A percentile compares a stretch with the other conserved stretches of the same genome.
These are phyloP conservation scores for Nemapogon koenigi DNA, from an alignment of 2,888 invertebrate genomes.

Conservation along the genomic window DNA sequence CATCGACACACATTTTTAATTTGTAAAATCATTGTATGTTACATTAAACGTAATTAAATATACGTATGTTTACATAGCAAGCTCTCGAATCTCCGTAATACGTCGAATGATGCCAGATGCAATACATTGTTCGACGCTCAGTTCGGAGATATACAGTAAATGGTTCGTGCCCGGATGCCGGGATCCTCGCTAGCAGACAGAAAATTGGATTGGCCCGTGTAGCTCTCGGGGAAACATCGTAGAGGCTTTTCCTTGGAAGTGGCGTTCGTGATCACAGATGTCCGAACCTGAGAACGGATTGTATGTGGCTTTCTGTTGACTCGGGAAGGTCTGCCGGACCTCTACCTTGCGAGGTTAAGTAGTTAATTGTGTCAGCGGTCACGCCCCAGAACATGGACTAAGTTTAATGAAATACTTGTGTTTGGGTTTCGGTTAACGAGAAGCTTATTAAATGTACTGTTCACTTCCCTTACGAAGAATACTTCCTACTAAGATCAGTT, in stretches of 20 bases:
- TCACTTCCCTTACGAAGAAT: too few relatives aligned
- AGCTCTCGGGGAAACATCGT: constrained; percentile 20
- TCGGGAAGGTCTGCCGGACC: constrained; percentile 14
- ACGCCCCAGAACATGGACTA: constrained; percentile 19
- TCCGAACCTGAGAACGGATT: too few relatives aligned
- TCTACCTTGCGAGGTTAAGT: constrained; percentile 24
- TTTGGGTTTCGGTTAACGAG: constrained; percentile 12
- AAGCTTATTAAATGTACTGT: constrained; percentile 7
- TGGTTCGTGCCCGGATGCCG: constrained; percentile 22
- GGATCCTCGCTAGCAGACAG: constrained; percentile 34
- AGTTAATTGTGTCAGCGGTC: constrained; percentile 31
- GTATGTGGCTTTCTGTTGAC: constrained; percentile 18
- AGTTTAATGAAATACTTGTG: constrained; percentile 30
- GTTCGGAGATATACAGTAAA: constrained; percentile 27
- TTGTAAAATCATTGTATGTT: too few relatives aligned
- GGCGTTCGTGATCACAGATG: constrained; percentile 1
- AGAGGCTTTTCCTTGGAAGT: constrained; percentile 4
- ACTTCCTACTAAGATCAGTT: too few relatives aligned
- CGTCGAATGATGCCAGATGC: constrained; percentile 30
- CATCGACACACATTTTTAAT: too few relatives aligned
- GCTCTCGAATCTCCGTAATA: too few relatives aligned
- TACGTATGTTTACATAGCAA: too few relatives aligned
- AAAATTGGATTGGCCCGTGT: constrained; percentile 46
- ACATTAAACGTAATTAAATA: too few relatives aligned
- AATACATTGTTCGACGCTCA: constrained; percentile 31